These are phyloP conservation scores for Corticium candelabrum DNA, from an alignment of 37 sponge, comb jelly and placozoan species.

Conservation along the genomic window DNA sequence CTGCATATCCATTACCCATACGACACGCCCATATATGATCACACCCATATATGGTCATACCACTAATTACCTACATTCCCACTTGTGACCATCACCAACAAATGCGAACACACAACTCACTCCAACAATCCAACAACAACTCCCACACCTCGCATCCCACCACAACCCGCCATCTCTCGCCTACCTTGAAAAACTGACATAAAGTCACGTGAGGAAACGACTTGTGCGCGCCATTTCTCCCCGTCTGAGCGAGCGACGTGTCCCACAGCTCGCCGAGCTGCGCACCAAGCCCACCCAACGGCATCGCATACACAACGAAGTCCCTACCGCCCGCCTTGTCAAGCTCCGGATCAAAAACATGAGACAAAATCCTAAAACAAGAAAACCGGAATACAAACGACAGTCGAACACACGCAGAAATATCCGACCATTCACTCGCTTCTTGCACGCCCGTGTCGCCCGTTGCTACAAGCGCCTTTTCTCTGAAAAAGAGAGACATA, in stretches of 20 bases:
- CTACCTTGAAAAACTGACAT: constrained; percentile 80
- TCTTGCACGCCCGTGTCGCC: constrained; percentile 71
- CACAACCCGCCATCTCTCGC: too few species aligned
- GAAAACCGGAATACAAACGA: neutral
- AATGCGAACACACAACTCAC: neutral
- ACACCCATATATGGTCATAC: neutral
- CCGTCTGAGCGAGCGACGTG: constrained; percentile 29
- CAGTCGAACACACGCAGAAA: neutral
- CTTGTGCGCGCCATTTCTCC: constrained; percentile 76
- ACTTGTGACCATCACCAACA: neutral
- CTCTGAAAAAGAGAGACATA: constrained; percentile 26
- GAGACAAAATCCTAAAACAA: constrained; percentile 60
- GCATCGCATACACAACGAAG: constrained; percentile 74
- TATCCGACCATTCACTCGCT: constrained; percentile 70
- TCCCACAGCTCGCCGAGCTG: constrained; percentile 71
- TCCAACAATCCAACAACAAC: neutral
- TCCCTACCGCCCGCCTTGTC: constrained; percentile 59
- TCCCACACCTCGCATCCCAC: neutral
- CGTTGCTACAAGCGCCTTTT: constrained; percentile 84
- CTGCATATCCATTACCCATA: too few species aligned
- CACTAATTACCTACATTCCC: neutral
- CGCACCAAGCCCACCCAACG: constrained; percentile 47
- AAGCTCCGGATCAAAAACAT: constrained; percentile 72
- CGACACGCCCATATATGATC: too few species aligned
- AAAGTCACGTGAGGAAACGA: constrained; percentile 86